Percentiles rank a stretch among this genome's conserved stretches.
These are phyloP conservation scores for Stegostoma tigrinum DNA, from an alignment of 2,113 vertebrate species.

Conservation along the genomic window DNA sequence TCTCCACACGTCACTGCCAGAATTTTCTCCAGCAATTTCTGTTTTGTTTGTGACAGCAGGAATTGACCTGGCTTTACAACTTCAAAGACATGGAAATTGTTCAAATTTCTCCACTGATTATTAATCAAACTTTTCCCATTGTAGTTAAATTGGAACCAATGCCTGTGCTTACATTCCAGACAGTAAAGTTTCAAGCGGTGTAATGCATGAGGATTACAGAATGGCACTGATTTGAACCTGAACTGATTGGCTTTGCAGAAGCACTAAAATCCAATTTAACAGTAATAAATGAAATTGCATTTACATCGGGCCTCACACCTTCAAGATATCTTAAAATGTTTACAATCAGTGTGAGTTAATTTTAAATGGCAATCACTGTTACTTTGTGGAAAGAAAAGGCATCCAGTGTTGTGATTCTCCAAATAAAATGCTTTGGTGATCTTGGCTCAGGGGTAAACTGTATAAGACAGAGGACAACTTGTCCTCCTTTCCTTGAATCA, in stretches of 20 bases:
- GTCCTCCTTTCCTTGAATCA: background rate
- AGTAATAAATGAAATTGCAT: background rate
- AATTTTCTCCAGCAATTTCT: too few species aligned
- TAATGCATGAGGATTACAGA: background rate
- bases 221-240: background rate
- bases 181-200: background rate
- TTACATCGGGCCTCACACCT: background rate
- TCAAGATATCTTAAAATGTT: background rate
- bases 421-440: background rate
- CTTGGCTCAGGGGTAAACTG: background rate
- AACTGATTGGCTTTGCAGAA: background rate
- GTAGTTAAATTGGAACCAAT: background rate
- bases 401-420: background rate
- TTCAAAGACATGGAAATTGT: background rate
- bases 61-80: background rate
- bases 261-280: background rate
- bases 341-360: background rate
- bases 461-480: background rate
- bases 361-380: background rate
- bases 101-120: background rate
- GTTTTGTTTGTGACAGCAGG: too few species aligned
- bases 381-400: background rate
- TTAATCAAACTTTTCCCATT: background rate
- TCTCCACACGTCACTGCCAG: too few species aligned
- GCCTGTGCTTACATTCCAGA: background rate